A percentile compares a stretch with the other conserved stretches of the same genome.
These are phyloP conservation scores for Andrena minutula DNA, from an alignment of 2,888 invertebrate genomes.

Conservation along the genomic window DNA sequence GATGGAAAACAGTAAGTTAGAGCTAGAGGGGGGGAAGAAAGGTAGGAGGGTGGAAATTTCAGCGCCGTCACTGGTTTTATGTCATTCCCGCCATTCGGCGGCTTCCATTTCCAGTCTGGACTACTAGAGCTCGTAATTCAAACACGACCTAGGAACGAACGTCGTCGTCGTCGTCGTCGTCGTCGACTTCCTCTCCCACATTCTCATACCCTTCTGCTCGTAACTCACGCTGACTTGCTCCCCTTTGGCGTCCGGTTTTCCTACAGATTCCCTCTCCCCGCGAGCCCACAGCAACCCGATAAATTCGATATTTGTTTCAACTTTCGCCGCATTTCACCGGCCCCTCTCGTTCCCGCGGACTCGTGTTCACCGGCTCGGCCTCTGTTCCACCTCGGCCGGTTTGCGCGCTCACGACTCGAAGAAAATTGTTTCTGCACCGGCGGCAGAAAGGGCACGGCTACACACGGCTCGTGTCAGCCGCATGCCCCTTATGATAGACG, in stretches of 20 bases:
- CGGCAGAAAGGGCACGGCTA: slow-evolving; percentile 56
- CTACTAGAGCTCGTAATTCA: slow-evolving; percentile 75
- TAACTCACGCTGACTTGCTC: slow-evolving; percentile 70
- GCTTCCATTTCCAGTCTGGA: slow-evolving; percentile 78
- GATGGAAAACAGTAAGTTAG: background rate
- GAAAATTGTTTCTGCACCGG: slow-evolving; percentile 76
- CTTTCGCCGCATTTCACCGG: slow-evolving; percentile 81
- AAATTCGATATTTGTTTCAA: slow-evolving; percentile 85
- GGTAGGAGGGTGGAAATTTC: slow-evolving; percentile 64
- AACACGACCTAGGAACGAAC: slow-evolving; percentile 70
- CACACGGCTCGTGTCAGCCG: slow-evolving; percentile 70
- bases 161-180: slow-evolving; percentile 66
- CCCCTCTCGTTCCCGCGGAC: slow-evolving; percentile 2
- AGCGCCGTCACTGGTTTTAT: slow-evolving; percentile 73
- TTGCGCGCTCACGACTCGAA: slow-evolving; percentile 50
- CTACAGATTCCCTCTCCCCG: slow-evolving; percentile 31
- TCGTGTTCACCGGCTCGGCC: background rate
- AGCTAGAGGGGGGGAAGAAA: slow-evolving; percentile 22
- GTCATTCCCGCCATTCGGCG: slow-evolving; percentile 78
- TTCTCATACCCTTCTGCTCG: slow-evolving; percentile 58
- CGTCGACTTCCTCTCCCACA: slow-evolving; percentile 72
- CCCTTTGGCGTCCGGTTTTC: slow-evolving; percentile 68
- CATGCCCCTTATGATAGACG: slow-evolving; percentile 76
- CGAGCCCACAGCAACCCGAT: slow-evolving; percentile 73
- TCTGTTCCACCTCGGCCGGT: slow-evolving; percentile 24